Conservation (phyloP, 2,888 invertebrate species). For the Eilema depressum region DNA sequence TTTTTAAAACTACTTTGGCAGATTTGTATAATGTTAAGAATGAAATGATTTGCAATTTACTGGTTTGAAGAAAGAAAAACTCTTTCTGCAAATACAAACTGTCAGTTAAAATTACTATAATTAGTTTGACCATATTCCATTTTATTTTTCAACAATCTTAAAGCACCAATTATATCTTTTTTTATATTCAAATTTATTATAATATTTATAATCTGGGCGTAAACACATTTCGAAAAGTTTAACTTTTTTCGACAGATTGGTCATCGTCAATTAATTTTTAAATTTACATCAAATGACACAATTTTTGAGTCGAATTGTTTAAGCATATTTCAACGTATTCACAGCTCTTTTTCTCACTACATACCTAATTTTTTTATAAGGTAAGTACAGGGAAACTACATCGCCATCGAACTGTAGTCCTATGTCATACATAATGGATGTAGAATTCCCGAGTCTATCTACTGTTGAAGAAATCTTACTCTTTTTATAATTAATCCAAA, state of each 20-base stretch:
- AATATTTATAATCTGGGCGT: not conserved
- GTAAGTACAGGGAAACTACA: not conserved
- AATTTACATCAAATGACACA: not conserved
- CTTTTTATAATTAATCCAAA: not conserved
- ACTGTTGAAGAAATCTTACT: not conserved
- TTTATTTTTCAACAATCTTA: not conserved
- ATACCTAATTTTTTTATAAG: not conserved
- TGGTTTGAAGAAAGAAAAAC: not conserved
- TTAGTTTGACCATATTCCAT: not conserved
- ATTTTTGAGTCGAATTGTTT: not conserved
- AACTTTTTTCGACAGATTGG: slow-evolving; percentile 32
- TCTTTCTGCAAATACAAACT: not conserved
- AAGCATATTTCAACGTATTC: not conserved
- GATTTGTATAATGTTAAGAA: not conserved
- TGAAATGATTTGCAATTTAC: not conserved
- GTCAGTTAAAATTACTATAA: not conserved
- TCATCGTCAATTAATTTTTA: slow-evolving; percentile 34
- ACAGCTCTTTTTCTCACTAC: slow-evolving; percentile 4
- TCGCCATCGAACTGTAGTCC: not conserved
- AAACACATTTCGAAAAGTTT: slow-evolving; percentile 32
- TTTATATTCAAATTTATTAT: not conserved
- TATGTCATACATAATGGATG: not conserved
- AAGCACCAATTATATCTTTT: not conserved
- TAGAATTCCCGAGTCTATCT: not conserved
- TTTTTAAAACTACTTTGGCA: not conserved